phyloP scores from a whole-genome alignment of 1,140 invertebrate species.

The Diorhabda elongata region DNA sequence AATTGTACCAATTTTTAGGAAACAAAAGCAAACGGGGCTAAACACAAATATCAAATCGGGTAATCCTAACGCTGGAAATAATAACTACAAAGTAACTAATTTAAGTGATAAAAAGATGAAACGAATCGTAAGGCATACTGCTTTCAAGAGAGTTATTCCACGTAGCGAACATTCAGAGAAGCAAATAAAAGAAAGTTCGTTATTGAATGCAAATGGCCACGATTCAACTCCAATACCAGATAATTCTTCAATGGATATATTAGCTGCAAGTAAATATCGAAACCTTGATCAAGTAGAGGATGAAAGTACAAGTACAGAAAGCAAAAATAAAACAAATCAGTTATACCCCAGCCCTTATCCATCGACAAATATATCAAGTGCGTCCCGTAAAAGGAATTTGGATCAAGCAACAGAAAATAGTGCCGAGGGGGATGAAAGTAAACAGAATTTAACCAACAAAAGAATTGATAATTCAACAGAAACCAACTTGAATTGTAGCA shows the following conservation, averaged over 20 bases:
- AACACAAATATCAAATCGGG: neutral
- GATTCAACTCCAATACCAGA: too few relatives aligned
- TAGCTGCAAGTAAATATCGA: neutral
- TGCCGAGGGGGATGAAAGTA: neutral
- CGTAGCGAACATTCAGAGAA: slow-evolving; percentile 28
- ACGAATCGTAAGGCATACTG: too few relatives aligned
- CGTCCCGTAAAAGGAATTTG: slow-evolving; percentile 24
- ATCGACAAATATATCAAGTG: slow-evolving; percentile 8
- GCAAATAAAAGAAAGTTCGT: slow-evolving; percentile 34
- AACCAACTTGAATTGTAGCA: neutral
- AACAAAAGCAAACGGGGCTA: too few relatives aligned
- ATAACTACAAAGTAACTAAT: too few relatives aligned
- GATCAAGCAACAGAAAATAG: slow-evolving; percentile 7
- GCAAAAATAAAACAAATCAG: neutral
- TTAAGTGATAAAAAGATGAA: too few relatives aligned
- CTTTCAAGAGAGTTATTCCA: neutral
- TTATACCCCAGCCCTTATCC: too few relatives aligned
- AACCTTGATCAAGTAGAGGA: neutral
- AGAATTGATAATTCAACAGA: neutral
- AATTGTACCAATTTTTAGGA: too few relatives aligned
- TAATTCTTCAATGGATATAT: neutral
- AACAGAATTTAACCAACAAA: neutral
- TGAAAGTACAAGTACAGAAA: neutral
- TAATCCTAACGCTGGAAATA: neutral
- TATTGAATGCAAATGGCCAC: too few relatives aligned